Evolutionary conservation across 1,140 invertebrate genomes (phyloP).

Genomic region (Geopemphigus sp.): DNA sequence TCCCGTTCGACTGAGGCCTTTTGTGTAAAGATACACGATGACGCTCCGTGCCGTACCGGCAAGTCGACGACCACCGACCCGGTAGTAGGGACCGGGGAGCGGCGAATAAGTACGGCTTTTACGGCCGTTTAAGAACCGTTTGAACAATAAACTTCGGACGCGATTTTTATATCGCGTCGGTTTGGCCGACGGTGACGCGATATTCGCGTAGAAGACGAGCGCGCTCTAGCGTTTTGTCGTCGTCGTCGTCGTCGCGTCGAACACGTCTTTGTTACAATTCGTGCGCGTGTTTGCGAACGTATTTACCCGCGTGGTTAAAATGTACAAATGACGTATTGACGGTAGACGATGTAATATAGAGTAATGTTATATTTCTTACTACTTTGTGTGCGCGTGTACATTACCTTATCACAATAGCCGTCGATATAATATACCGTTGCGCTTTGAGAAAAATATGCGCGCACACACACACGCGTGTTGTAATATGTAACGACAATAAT

Average conservation of each 20-base stretch:
- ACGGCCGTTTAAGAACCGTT: too few relatives aligned
- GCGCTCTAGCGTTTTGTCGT: slow-evolving; percentile 28
- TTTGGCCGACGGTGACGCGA: neutral
- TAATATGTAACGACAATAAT: neutral
- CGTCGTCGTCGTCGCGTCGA: neutral
- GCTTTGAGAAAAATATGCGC: slow-evolving; percentile 5
- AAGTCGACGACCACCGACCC: neutral
- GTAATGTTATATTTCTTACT: neutral
- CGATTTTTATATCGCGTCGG: too few relatives aligned
- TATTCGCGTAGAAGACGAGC: neutral
- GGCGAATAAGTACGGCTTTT: neutral
- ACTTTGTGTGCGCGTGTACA: neutral
- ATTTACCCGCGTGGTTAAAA: neutral
- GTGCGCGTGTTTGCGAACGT: neutral
- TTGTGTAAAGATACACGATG: too few relatives aligned
- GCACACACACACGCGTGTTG: too few relatives aligned
- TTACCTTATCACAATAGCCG: slow-evolving; percentile 2
- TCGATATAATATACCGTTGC: neutral
- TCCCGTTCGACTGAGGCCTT: too few relatives aligned
- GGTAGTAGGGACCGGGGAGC: neutral
- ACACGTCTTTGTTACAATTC: slow-evolving; percentile 35
- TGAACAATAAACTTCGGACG: too few relatives aligned
- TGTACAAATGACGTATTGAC: slow-evolving; percentile 24
- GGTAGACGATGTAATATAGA: neutral
- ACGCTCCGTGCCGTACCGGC: neutral